Percentiles rank a stretch among this genome's conserved stretches.
phyloP scores from a whole-genome alignment of 2,888 invertebrate species.

The Aelia acuminata region DNA sequence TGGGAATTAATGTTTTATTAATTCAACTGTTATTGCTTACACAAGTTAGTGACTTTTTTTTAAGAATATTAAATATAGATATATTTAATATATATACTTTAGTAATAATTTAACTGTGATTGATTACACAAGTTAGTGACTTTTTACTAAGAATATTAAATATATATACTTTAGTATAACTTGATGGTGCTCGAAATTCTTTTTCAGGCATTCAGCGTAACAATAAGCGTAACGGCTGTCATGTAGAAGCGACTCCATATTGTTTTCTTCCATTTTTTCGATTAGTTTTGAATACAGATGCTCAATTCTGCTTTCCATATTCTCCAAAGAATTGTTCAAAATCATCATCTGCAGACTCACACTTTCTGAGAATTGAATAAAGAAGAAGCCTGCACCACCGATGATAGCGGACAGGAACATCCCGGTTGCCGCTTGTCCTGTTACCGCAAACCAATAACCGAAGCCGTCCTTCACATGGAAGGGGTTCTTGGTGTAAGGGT shows the following conservation, averaged over 20 bases:
- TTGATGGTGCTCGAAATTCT: background rate
- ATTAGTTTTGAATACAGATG: background rate
- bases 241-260: background rate
- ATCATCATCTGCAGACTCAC: background rate
- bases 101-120: too few species aligned
- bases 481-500: background rate
- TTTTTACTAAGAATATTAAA: too few species aligned
- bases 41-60: too few species aligned
- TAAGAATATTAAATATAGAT: too few species aligned
- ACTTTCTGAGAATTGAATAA: background rate
- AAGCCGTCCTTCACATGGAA: background rate
- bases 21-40: too few species aligned
- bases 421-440: background rate
- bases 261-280: background rate
- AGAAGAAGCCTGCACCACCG: background rate
- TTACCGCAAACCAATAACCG: background rate
- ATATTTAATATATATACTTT: too few species aligned
- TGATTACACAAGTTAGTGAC: too few species aligned
- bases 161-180: background rate
- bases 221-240: background rate
- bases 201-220: background rate
- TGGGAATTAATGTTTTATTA: too few species aligned
- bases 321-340: background rate
- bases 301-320: background rate
- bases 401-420: background rate